Conservation (phyloP, 2,888 invertebrate genomes). For the Dusona sp. region DNA sequence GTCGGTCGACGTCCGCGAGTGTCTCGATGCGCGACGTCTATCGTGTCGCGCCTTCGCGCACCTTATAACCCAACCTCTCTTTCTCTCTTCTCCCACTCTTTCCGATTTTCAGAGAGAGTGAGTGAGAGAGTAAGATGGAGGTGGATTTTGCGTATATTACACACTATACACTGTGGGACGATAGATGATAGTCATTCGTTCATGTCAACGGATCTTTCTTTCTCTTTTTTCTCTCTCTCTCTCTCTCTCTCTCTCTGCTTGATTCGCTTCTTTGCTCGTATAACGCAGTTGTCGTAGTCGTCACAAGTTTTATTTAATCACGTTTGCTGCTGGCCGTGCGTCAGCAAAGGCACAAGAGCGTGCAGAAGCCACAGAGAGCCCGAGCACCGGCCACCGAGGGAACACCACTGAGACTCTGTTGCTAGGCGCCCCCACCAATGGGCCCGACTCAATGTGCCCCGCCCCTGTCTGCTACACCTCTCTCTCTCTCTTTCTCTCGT, state of each 20-base stretch:
- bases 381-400: conserved; percentile 38
- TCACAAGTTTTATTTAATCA: conserved; percentile 83
- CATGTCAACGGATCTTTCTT: conserved; percentile 68
- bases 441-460: conserved; percentile 77
- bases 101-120: background rate
- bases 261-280: conserved; percentile 22
- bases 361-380: conserved; percentile 42
- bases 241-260: conserved; percentile 40
- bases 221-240: too few relatives aligned
- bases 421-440: conserved; percentile 83
- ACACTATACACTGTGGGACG: conserved; percentile 15
- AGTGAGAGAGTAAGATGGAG: background rate
- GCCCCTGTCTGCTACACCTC: conserved; percentile 78
- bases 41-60: conserved; percentile 37
- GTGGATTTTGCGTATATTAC: conserved; percentile 21
- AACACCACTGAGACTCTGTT: conserved; percentile 77
- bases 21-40: conserved; percentile 49
- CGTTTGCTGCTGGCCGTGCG: conserved; percentile 73
- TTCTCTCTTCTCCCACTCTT: background rate
- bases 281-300: conserved; percentile 51
- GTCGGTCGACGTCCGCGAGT: conserved; percentile 43
- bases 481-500: conserved; percentile 40
- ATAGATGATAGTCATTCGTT: conserved; percentile 38
- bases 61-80: conserved; percentile 13
- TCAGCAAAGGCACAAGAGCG: conserved; percentile 50